These are phyloP conservation scores for Drosophila tropicalis DNA, from an alignment of 1,140 invertebrate species.

Conservation along the genomic window DNA sequence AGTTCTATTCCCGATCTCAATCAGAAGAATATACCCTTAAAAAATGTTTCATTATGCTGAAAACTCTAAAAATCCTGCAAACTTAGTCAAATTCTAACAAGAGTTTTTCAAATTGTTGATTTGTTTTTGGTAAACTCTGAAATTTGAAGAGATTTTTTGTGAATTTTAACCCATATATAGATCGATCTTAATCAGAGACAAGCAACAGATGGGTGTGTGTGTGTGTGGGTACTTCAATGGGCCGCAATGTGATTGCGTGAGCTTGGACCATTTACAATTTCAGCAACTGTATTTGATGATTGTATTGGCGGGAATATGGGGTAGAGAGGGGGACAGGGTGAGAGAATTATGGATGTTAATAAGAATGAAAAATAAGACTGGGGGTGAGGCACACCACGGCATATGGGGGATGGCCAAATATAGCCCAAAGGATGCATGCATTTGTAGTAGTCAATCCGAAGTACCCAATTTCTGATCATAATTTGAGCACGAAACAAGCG, in stretches of 20 bases:
- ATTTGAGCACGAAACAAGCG: conserved; percentile 51
- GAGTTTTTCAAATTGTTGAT: no score
- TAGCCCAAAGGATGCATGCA: conserved; percentile 2
- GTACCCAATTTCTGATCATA: conserved; percentile 43
- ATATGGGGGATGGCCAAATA: neutral
- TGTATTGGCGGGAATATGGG: neutral
- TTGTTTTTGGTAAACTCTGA: no score
- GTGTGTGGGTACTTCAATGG: neutral
- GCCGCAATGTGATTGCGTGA: neutral
- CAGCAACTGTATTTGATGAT: conserved; percentile 2
- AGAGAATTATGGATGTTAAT: neutral
- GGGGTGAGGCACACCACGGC: neutral
- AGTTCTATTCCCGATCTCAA: no score
- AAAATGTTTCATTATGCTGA: no score
- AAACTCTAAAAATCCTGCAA: no score
- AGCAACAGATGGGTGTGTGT: neutral
- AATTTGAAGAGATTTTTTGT: no score
- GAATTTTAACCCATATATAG: neutral
- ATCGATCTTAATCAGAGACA: neutral
- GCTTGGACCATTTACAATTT: neutral
- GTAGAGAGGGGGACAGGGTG: neutral
- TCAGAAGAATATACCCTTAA: no score
- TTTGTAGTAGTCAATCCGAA: neutral
- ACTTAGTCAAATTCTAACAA: no score
- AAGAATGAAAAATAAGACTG: neutral